These are phyloP conservation scores for Netelia fuscicornis DNA, from an alignment of 2,888 invertebrate genomes.

Conservation along the genomic window DNA sequence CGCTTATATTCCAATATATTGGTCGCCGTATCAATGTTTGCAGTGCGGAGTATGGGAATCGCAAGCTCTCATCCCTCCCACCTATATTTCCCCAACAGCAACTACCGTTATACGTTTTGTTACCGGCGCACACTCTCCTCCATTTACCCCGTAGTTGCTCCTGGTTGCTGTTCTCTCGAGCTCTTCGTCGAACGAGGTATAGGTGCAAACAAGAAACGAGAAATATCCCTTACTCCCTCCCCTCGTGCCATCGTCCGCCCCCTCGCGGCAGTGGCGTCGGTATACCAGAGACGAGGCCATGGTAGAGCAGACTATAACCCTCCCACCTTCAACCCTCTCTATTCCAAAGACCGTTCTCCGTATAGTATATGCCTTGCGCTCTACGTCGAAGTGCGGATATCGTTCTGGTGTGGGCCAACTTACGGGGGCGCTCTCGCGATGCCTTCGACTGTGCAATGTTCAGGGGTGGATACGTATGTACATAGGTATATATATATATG, in stretches of 20 bases:
- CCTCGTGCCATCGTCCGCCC: constrained; percentile 47
- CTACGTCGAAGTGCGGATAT: constrained; percentile 51
- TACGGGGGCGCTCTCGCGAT: constrained; percentile 57
- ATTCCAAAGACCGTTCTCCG: constrained; percentile 40
- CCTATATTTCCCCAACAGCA: neutral
- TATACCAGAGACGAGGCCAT: constrained; percentile 69
- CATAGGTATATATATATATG: constrained; percentile 67
- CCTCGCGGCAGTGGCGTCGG: constrained; percentile 38
- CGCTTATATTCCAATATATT: constrained; percentile 80
- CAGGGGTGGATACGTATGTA: constrained; percentile 76
- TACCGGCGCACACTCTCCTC: constrained; percentile 11
- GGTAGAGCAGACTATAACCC: constrained; percentile 71
- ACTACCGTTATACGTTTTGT: constrained; percentile 39
- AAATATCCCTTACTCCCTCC: constrained; percentile 74
- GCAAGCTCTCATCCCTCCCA: constrained; percentile 35
- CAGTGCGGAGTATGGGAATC: constrained; percentile 57
- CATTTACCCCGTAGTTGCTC: constrained; percentile 33
- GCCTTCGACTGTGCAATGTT: constrained; percentile 65
- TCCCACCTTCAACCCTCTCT: constrained; percentile 37
- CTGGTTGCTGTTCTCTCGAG: constrained; percentile 38
- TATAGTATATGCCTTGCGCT: constrained; percentile 59
- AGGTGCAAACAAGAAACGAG: constrained; percentile 83
- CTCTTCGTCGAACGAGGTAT: constrained; percentile 71
- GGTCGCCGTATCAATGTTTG: constrained; percentile 79
- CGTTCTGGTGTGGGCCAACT: constrained; percentile 45